Conservation (phyloP, 2,113 vertebrate genomes). For the Perca flavescens region DNA sequence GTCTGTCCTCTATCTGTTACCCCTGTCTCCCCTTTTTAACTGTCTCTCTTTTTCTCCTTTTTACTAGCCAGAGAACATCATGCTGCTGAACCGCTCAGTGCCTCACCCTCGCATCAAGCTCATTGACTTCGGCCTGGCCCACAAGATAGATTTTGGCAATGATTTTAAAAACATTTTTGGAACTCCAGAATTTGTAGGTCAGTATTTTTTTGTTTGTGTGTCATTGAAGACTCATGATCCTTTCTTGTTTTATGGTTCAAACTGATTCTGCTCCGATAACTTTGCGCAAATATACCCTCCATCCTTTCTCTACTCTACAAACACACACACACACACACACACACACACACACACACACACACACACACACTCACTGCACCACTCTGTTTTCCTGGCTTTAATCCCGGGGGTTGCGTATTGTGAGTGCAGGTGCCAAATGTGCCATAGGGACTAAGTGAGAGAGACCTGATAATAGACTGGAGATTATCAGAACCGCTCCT, state of each 20-base stretch:
- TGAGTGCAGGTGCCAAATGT: slow-evolving; percentile 61
- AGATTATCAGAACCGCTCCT: slow-evolving; percentile 46
- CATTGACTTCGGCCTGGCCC: slow-evolving; percentile 98
- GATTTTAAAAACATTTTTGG: slow-evolving; percentile 99
- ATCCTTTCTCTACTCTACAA: background rate
- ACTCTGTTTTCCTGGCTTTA: slow-evolving; percentile 49
- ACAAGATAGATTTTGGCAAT: slow-evolving; percentile 98
- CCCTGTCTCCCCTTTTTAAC: background rate
- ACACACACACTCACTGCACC: background rate
- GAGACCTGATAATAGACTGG: slow-evolving; percentile 64
- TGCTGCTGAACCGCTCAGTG: slow-evolving; percentile 93
- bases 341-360: too few relatives aligned
- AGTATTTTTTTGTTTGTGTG: slow-evolving; percentile 67
- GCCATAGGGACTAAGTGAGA: slow-evolving; percentile 53
- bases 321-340: background rate
- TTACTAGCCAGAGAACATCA: slow-evolving; percentile 96
- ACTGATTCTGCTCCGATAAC: background rate
- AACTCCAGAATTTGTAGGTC: slow-evolving; percentile 98
- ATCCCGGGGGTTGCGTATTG: slow-evolving; percentile 41
- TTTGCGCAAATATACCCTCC: background rate
- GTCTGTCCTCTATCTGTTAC: background rate
- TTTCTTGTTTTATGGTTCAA: background rate
- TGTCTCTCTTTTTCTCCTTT: background rate
- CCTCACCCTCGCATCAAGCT: slow-evolving; percentile 98
- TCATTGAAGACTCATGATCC: background rate